Evolutionary conservation across 2,888 invertebrate species (phyloP), one percentile per base, ranked within the genome.

Genomic region (Erannis defoliaria): DNA sequence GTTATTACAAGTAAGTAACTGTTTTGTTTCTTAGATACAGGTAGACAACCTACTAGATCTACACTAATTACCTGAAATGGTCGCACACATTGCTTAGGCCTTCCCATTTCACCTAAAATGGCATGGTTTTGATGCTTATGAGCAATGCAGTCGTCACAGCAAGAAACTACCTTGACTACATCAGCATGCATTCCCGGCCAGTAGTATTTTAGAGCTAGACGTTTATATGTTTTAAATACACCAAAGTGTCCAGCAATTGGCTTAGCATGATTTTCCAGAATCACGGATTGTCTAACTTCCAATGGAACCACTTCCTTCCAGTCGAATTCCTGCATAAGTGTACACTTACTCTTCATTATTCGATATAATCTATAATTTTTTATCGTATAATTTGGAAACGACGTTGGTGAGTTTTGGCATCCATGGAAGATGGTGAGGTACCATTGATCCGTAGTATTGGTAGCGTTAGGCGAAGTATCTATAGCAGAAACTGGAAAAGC

Each of bases 261-360:
- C 6, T 51, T 40, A 5, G 59, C 51, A 35, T 76, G 74, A 42
- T 69, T 67, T 48, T 66, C 14, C 5, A 2, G 0, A 0, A 77
- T 60, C 0, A 67, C 26, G 0, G 43, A 1, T 0, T 26, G 6
- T 1, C 73, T 50, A 0, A 18, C 0, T 35, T 74, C 72, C 0
- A 0, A 1, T 0, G 73, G 70, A 1, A 75, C 19, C 0, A 77
- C 71, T 40, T 67, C 64, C 21, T 75, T 75, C 74, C 75, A 77
- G 0, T 55, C 56, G 35, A 74, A 74, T 38, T 75, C 73, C 2
- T 35, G 16, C 0, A 38, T 58, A 0, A 73, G 58, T 2, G 5
- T 6, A 35, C 45, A 48, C 6, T 45, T 45, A 51, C 26, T 60
- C 45, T 72, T 72, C 5, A 43, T 46, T 2, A 37, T 37, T 3